Percentiles rank a stretch among this genome's conserved stretches.
Conservation (phyloP, 2,888 invertebrate species). For the Phaedon cochleariae region DNA sequence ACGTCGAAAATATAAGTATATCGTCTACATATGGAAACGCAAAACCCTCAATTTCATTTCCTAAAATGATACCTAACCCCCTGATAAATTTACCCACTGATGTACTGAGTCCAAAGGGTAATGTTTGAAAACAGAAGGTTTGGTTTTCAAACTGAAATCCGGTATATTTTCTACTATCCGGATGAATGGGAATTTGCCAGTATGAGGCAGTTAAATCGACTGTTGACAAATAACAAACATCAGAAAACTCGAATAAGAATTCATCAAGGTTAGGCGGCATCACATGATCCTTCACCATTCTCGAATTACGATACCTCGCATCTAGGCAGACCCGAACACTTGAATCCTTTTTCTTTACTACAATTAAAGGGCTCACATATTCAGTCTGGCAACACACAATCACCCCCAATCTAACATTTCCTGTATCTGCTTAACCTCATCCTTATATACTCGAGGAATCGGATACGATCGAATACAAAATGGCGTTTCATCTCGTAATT, state of each 20-base stretch:
- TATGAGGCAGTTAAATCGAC: slow-evolving; percentile 12
- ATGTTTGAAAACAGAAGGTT: neutral
- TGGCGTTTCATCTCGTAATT: neutral
- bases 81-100: neutral
- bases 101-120: neutral
- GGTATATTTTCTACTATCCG: slow-evolving; percentile 5
- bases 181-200: slow-evolving; percentile 5
- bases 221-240: neutral
- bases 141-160: slow-evolving; percentile 2
- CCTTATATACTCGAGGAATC: neutral
- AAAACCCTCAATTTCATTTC: neutral
- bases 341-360: neutral
- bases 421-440: neutral
- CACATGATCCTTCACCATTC: neutral
- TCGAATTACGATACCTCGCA: neutral
- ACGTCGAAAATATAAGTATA: neutral
- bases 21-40: neutral
- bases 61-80: neutral
- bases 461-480: neutral
- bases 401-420: slow-evolving; percentile 16
- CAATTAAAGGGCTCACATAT: neutral
- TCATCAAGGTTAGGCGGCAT: neutral
- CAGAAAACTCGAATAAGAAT: neutral
- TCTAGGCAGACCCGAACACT: neutral
- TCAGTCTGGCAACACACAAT: neutral